Conservation (phyloP, 2,797 vertebrate species). For the Crenichthys baileyi region DNA sequence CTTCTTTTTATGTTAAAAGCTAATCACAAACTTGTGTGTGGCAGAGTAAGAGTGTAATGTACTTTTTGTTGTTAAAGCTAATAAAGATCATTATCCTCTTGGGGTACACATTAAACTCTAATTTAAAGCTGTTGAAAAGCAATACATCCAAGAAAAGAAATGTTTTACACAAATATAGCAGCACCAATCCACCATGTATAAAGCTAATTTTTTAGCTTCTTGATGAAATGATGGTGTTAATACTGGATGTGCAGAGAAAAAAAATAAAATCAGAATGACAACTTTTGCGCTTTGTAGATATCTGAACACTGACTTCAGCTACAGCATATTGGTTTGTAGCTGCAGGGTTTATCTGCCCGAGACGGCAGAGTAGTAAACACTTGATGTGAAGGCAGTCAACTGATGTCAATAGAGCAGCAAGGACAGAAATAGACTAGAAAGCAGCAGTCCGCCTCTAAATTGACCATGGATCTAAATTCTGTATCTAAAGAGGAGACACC, state of each 20-base stretch:
- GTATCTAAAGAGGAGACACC: constrained; percentile 39
- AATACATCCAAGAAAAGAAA: constrained; percentile 22
- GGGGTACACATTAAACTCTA: constrained; percentile 37
- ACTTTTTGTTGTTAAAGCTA: constrained; percentile 62
- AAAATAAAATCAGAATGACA: constrained; percentile 40
- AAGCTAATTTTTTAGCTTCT: neutral
- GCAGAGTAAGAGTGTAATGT: constrained; percentile 58
- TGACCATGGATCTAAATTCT: constrained; percentile 59
- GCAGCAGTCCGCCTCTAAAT: constrained; percentile 63
- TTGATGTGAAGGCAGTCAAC: constrained; percentile 76
- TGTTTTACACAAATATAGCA: constrained; percentile 10
- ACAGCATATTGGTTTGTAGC: constrained; percentile 56
- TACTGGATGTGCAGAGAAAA: constrained; percentile 11
- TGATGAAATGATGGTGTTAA: constrained; percentile 18
- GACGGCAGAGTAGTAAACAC: constrained; percentile 67
- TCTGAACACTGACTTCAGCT: constrained; percentile 47
- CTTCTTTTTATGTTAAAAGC: constrained; percentile 21
- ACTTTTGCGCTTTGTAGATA: constrained; percentile 46
- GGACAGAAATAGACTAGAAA: constrained; percentile 77
- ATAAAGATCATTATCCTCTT: constrained; percentile 75
- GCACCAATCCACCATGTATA: neutral
- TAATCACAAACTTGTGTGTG: constrained; percentile 28
- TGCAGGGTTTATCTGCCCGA: constrained; percentile 67
- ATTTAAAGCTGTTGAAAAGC: constrained; percentile 23
- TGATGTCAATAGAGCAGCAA: constrained; percentile 72